Base-by-base conservation (phyloP, 30 jellyfish, hydroid and myxozoan species). In the Chrysaora quinquecirrha region DNA sequence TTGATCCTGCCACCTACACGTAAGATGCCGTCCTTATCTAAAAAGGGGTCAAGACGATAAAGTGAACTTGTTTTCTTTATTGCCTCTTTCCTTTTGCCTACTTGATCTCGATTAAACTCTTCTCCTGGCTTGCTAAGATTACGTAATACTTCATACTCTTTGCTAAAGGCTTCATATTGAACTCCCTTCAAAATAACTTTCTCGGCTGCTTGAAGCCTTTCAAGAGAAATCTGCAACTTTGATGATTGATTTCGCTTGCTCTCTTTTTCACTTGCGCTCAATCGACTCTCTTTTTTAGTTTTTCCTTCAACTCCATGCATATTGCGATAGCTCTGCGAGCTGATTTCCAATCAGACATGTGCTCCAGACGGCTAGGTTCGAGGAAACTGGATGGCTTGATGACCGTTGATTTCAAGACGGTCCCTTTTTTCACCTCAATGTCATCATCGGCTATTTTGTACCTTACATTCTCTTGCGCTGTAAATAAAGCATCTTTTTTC, bases 1-100 rank as follows among this genome's bases (percentile, higher is more conserved):
- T n/a, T n/a, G n/a, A n/a, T n/a, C n/a, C n/a, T n/a, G n/a, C n/a
- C n/a, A n/a, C n/a, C n/a, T n/a, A n/a, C n/a, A 64, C 76, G 76
- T 64, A 64, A 64, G 31, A 64, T 64, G 48, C 76, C 76, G 21
- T 64, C 48, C 21, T 64, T 48, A 64, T 64, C 48, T 64, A 64
- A 64, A 64, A 29, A 64, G 28, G 76, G 76, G 76, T 64, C 76
- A 64, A 64, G 76, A 64, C 76, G 76, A 64, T 64, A 64, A 2
- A 64, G 76, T 64, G 76, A 64, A 64, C 76, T 64, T 64, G 48
- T 64, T 64, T 27, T 28, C 76, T 64, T 64, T 4, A 64, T 20
- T 64, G 21, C 76, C 7, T 29, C 76, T 64, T 29, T 64, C 48
- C 48, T 64, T 64, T n/a, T 64, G 21, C 76, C 48, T 7, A 48